Conservation (phyloP, 53 echinoderm and acorn worm genomes). For the Echinometra lucunter region DNA sequence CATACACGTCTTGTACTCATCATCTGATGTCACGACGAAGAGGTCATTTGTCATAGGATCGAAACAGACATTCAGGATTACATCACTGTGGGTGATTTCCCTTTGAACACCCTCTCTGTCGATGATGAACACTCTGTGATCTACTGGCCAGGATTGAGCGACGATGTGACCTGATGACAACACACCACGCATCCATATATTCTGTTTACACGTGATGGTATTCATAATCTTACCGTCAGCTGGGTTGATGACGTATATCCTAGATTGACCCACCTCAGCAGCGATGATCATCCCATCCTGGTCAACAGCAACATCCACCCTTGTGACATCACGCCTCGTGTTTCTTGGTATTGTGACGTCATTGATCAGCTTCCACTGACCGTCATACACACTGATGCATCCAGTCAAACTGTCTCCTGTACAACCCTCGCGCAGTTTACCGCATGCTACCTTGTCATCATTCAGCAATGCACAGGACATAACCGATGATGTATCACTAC, state of each 20-base stretch:
- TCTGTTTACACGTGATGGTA: conserved; percentile 40
- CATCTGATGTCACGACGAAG: conserved; percentile 19
- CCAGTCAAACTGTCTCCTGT: conserved; percentile 16
- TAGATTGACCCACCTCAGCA: neutral
- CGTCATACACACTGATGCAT: conserved; percentile 49
- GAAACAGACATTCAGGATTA: neutral
- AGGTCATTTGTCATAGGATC: conserved; percentile 40
- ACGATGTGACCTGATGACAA: conserved; percentile 14
- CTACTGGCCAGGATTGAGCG: neutral
- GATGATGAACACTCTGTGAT: conserved; percentile 25
- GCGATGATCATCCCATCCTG: conserved; percentile 38
- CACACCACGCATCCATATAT: neutral
- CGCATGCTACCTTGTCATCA: conserved; percentile 44
- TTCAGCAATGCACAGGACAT: neutral
- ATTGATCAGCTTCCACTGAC: conserved; percentile 33
- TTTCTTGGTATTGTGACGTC: conserved; percentile 59
- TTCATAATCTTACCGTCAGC: neutral
- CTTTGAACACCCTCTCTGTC: conserved; percentile 42
- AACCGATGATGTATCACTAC: neutral
- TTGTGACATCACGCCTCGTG: neutral
- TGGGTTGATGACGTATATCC: conserved; percentile 58
- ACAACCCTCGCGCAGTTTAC: neutral
- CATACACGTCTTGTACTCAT: conserved; percentile 38
- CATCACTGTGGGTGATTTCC: conserved; percentile 35
- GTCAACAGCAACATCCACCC: conserved; percentile 38